phyloP scores from a whole-genome alignment of 2,888 invertebrate species.

The Shargacucullia verbasci region DNA sequence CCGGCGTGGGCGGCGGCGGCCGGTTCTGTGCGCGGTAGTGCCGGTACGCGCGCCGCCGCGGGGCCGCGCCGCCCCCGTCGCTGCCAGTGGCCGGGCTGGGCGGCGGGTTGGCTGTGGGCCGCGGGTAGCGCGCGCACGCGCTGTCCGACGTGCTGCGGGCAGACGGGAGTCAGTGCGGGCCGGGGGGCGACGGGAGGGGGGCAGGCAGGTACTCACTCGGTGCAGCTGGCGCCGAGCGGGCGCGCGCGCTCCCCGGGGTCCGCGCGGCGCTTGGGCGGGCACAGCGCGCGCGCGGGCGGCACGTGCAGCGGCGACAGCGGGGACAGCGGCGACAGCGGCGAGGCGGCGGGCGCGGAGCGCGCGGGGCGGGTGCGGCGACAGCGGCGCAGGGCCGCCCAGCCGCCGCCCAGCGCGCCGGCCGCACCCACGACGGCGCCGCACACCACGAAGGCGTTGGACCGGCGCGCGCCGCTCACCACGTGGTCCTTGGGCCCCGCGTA shows the following conservation, averaged over 20 bases:
- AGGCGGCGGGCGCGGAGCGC: constrained; percentile 47
- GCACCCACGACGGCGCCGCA: constrained; percentile 69
- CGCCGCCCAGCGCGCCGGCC: constrained; percentile 65
- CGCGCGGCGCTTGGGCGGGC: constrained; percentile 34
- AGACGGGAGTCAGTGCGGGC: constrained; percentile 51
- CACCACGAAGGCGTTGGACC: constrained; percentile 67
- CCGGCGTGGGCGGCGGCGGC: constrained; percentile 98
- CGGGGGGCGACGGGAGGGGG: constrained; percentile 61
- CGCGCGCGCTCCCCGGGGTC: constrained; percentile 43
- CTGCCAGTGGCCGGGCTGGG: constrained; percentile 95
- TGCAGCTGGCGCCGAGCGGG: constrained; percentile 54
- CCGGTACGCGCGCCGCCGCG: constrained; percentile 92
- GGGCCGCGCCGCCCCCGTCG: constrained; percentile 91
- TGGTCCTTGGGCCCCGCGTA: constrained; percentile 48
- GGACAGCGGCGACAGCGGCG: constrained; percentile 48
- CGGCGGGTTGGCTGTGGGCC: constrained; percentile 96
- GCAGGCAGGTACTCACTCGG: too few species aligned
- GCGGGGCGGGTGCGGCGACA: constrained; percentile 56
- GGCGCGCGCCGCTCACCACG: constrained; percentile 43
- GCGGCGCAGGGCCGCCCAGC: constrained; percentile 67
- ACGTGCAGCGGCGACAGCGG: constrained; percentile 37
- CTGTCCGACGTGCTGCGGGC: constrained; percentile 89
- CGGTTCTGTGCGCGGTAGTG: constrained; percentile 95
- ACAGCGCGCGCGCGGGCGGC: constrained; percentile 36
- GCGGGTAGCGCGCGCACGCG: constrained; percentile 91